A percentile compares a stretch with the other conserved stretches of the same genome.
These are phyloP conservation scores for Trachythela sp. DNA, from an alignment of 64 coral and sea anemone species.

Conservation along the genomic window DNA sequence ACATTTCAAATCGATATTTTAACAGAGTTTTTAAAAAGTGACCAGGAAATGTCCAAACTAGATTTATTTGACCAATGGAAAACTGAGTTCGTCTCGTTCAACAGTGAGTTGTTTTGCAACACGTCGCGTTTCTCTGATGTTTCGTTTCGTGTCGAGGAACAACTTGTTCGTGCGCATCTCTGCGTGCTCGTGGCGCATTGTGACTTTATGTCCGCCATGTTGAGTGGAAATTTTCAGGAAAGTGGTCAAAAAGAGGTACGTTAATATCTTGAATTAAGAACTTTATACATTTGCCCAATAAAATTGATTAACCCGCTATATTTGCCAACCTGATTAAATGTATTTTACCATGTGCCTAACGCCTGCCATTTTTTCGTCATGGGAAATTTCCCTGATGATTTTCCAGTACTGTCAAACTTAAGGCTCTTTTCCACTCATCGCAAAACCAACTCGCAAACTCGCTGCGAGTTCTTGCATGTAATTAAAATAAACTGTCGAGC, in stretches of 20 bases:
- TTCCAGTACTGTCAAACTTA: no score
- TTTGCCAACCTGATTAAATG: no score
- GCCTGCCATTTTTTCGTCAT: no score
- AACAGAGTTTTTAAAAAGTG: neutral
- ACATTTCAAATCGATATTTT: neutral
- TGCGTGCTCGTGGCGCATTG: neutral
- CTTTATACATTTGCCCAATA: no score
- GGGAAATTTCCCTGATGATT: no score
- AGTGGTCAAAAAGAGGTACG: neutral
- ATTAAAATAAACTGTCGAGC: no score
- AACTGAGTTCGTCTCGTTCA: neutral
- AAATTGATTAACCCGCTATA: no score
- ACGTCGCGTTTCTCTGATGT: conserved; percentile 9
- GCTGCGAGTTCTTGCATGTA: no score
- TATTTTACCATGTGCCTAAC: no score
- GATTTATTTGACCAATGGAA: conserved; percentile 3
- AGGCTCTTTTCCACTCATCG: no score
- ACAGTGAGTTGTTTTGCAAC: neutral
- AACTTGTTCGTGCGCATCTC: neutral
- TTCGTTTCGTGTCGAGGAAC: neutral
- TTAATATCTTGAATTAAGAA: neutral
- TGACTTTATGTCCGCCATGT: conserved; percentile 15
- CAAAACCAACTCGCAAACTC: no score
- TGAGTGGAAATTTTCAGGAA: conserved; percentile 14
- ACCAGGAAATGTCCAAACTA: neutral